Evolutionary conservation across 2,113 vertebrate species (phyloP).

Genomic region (Sakesphorus luctuosus): DNA sequence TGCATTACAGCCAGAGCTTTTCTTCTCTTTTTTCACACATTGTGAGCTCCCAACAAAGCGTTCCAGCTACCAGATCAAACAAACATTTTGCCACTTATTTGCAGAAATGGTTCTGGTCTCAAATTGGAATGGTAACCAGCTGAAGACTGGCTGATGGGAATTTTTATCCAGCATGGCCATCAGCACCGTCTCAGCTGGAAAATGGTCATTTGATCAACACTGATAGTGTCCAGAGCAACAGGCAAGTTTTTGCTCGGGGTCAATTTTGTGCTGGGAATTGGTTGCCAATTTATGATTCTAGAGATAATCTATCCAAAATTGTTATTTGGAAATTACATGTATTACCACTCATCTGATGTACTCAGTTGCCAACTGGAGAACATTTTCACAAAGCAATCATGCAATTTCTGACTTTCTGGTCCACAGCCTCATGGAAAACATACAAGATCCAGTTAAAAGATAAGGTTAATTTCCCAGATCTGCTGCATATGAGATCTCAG

Average conservation of each 20-base stretch:
- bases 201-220: not conserved
- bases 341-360: not conserved
- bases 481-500: not conserved
- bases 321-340: not conserved
- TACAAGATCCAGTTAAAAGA: not conserved
- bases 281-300: not conserved
- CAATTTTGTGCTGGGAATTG: not conserved
- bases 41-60: not conserved
- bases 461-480: not conserved
- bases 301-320: not conserved
- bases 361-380: accelerated
- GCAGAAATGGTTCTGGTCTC: not conserved
- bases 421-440: not conserved
- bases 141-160: not conserved
- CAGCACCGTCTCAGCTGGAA: not conserved
- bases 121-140: not conserved
- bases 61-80: slow-evolving; percentile 53
- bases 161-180: not conserved
- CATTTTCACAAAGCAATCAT: not conserved
- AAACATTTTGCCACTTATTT: slow-evolving; percentile 55
- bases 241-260: accelerated
- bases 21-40: not conserved
- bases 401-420: not conserved
- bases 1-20: slow-evolving; percentile 45
- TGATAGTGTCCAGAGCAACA: not conserved